Percentiles rank a stretch among this genome's conserved stretches.
These are phyloP conservation scores for Crossocerus cetratus DNA, from an alignment of 2,888 invertebrate genomes.

Conservation along the genomic window DNA sequence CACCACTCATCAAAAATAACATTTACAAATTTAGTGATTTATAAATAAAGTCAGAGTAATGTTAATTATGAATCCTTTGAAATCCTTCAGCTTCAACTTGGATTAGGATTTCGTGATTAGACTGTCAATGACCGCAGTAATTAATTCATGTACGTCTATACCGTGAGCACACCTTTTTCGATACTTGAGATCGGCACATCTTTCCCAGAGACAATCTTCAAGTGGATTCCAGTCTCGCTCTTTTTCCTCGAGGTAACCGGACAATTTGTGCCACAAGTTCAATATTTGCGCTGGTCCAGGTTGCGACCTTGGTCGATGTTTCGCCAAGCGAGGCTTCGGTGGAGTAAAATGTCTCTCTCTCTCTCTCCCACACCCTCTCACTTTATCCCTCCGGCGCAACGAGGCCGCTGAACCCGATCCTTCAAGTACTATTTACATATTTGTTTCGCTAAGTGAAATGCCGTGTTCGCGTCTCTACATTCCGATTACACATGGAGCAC, in stretches of 20 bases:
- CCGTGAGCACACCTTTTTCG: not conserved
- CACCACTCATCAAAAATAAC: too few species aligned
- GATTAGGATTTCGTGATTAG: too few species aligned
- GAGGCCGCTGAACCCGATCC: conserved; percentile 52
- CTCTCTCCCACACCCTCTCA: too few species aligned
- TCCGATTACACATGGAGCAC: conserved; percentile 30
- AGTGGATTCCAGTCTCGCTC: too few species aligned
- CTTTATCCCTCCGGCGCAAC: conserved; percentile 15
- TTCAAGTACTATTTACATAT: conserved; percentile 64
- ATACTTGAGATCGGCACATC: not conserved
- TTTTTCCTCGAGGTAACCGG: conserved; percentile 9
- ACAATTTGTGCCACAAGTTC: conserved; percentile 41
- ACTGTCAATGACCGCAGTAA: too few species aligned
- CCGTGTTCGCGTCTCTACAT: conserved; percentile 59
- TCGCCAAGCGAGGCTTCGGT: conserved; percentile 34
- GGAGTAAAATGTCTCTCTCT: not conserved
- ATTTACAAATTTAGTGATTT: too few species aligned
- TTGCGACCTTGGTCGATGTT: conserved; percentile 53
- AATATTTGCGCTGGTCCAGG: conserved; percentile 56
- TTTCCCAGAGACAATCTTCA: not conserved
- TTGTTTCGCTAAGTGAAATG: conserved; percentile 68
- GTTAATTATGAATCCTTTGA: too few species aligned
- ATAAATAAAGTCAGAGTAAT: too few species aligned
- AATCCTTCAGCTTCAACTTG: too few species aligned
- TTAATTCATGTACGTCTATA: too few species aligned